These are phyloP conservation scores for Acanthurus tractus DNA, from an alignment of 2,797 vertebrate genomes.

Conservation along the genomic window DNA sequence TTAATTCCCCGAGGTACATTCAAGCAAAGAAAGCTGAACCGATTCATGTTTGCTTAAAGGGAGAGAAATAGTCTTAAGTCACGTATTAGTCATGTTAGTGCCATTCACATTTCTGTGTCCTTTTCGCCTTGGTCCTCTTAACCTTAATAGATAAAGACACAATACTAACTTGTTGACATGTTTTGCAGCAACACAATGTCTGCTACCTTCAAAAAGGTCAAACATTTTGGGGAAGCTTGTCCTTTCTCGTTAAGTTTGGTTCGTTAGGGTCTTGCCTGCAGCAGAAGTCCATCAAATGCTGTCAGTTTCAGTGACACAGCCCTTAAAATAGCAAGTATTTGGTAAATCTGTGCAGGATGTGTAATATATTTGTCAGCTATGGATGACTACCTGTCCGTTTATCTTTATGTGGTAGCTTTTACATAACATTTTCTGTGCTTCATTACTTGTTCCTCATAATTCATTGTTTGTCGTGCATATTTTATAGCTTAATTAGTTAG, in stretches of 20 bases:
- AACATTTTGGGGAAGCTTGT: not conserved
- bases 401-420: not conserved
- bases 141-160: not conserved
- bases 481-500: slow-evolving; percentile 5
- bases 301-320: not conserved
- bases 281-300: not conserved
- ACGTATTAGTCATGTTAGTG: not conserved
- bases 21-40: not conserved
- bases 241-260: not conserved
- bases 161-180: not conserved
- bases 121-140: not conserved
- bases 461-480: not conserved
- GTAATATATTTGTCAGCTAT: too few species aligned
- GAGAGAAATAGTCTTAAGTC: not conserved
- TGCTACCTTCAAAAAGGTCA: not conserved
- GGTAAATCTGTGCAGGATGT: too few species aligned
- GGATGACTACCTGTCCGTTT: not conserved
- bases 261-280: not conserved
- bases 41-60: not conserved
- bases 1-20: not conserved
- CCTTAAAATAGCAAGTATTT: too few species aligned
- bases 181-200: not conserved
- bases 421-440: slow-evolving; percentile 6
- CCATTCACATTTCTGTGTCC: not conserved
- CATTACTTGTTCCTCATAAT: slow-evolving; percentile 32